Conservation (phyloP, 2,797 vertebrate species). For the Geotrypetes seraphini region DNA sequence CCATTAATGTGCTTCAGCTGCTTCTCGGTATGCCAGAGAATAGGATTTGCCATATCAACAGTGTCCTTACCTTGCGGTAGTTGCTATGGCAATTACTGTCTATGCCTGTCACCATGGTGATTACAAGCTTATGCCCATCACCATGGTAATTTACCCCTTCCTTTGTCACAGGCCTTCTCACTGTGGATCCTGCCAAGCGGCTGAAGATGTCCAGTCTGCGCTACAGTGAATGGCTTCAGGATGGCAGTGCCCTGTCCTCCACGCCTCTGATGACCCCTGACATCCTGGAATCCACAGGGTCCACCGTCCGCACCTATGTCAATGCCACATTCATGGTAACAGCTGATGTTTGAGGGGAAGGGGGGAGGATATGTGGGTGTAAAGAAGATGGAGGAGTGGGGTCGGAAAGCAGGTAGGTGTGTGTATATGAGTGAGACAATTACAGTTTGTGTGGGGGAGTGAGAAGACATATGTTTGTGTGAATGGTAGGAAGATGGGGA, state of each 20-base stretch:
- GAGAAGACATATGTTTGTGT: background rate
- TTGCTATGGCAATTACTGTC: background rate
- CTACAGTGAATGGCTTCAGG: slow-evolving; percentile 80
- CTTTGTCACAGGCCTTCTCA: slow-evolving; percentile 64
- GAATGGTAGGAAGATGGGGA: background rate
- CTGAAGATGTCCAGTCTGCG: slow-evolving; percentile 77
- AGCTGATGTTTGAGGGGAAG: background rate
- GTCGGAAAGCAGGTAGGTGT: background rate
- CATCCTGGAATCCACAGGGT: slow-evolving; percentile 79
- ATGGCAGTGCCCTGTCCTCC: slow-evolving; percentile 74
- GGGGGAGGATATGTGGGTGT: background rate
- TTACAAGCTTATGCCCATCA: background rate
- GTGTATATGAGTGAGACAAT: no score
- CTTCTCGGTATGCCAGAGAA: no score
- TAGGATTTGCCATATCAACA: no score
- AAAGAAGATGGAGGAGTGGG: fast-evolving
- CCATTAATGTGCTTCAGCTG: no score
- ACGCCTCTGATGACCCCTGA: slow-evolving; percentile 84
- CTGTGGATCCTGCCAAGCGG: slow-evolving; percentile 73
- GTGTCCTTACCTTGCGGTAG: no score
- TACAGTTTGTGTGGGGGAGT: fast-evolving
- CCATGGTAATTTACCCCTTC: no score
- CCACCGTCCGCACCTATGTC: slow-evolving; percentile 77
- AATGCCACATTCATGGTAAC: slow-evolving; percentile 83
- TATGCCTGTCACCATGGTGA: background rate